phyloP scores from a whole-genome alignment of 1,140 invertebrate genomes.

The Chrysomallon squamiferum region DNA sequence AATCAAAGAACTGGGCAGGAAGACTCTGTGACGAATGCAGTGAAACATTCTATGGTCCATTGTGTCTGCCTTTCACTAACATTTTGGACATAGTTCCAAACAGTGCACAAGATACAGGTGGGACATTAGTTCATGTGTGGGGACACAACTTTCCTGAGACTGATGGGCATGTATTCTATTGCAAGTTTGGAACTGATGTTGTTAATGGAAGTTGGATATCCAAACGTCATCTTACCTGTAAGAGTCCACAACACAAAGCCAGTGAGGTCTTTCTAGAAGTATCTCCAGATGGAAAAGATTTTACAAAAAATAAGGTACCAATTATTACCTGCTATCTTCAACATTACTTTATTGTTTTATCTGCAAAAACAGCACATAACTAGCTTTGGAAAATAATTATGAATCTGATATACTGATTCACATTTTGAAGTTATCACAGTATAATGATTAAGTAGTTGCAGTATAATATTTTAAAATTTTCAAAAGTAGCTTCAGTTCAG shows the following conservation, averaged over 20 bases:
- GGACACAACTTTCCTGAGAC: conserved; percentile 36
- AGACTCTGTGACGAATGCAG: conserved; percentile 32
- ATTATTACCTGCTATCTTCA: too few relatives aligned
- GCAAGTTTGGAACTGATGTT: conserved; percentile 18
- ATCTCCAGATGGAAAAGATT: conserved; percentile 16
- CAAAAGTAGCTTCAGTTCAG: too few relatives aligned
- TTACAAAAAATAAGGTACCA: conserved; percentile 28
- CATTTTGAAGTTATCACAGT: too few relatives aligned
- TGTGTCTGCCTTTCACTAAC: conserved; percentile 27
- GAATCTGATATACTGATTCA: too few relatives aligned
- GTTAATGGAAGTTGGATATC: conserved; percentile 23
- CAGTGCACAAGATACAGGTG: conserved; percentile 24
- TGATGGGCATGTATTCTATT: conserved; percentile 15
- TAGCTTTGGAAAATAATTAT: too few relatives aligned
- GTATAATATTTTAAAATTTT: too few relatives aligned
- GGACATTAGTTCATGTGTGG: conserved; percentile 30
- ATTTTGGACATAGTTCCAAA: conserved; percentile 26
- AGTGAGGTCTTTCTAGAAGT: conserved; percentile 19
- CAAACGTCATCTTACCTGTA: conserved; percentile 25
- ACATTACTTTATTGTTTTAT: too few relatives aligned
- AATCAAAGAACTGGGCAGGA: conserved; percentile 28
- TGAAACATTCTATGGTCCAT: conserved; percentile 31
- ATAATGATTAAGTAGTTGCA: too few relatives aligned
- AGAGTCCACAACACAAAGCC: conserved; percentile 10
- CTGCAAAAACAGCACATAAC: too few relatives aligned